phyloP scores from a whole-genome alignment of 2,888 invertebrate species.

The Priapulus caudatus region DNA sequence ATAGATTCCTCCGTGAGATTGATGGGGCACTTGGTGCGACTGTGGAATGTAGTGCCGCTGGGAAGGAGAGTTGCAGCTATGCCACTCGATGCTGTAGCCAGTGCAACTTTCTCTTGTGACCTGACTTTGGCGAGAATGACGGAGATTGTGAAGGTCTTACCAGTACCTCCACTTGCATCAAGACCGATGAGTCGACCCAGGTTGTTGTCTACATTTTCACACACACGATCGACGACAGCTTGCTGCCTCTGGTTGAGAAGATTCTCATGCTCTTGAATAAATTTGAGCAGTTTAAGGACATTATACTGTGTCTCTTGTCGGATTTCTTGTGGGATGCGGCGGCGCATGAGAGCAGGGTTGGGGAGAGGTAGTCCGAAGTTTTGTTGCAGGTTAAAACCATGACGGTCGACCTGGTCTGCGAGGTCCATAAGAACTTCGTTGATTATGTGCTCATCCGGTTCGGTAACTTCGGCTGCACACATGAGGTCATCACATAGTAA shows the following conservation, averaged over 20 bases:
- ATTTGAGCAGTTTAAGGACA: not conserved
- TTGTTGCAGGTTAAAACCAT: not conserved
- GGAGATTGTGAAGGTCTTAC: constrained; percentile 8
- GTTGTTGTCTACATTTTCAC: too few relatives aligned
- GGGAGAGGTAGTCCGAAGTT: not conserved
- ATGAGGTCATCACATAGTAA: too few relatives aligned
- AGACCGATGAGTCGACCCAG: not conserved
- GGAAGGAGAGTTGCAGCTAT: constrained; percentile 10
- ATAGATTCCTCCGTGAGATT: too few relatives aligned
- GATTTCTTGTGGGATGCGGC: not conserved
- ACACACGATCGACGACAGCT: too few relatives aligned
- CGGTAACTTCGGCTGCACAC: too few relatives aligned
- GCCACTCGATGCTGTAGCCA: constrained; percentile 8
- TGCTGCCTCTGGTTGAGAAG: too few relatives aligned
- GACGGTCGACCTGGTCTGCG: not conserved
- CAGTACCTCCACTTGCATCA: constrained; percentile 10
- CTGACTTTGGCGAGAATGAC: constrained; percentile 5
- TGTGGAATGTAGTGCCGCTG: too few relatives aligned
- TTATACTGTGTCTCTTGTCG: constrained; percentile 4
- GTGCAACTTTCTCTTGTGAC: not conserved
- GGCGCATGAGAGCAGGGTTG: too few relatives aligned
- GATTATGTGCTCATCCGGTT: constrained; percentile 2
- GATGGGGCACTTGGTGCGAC: too few relatives aligned
- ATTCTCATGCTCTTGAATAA: not conserved
- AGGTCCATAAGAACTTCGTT: constrained; percentile 6